Conservation (phyloP, 2,888 invertebrate genomes). For the Tridacna crocea region DNA sequence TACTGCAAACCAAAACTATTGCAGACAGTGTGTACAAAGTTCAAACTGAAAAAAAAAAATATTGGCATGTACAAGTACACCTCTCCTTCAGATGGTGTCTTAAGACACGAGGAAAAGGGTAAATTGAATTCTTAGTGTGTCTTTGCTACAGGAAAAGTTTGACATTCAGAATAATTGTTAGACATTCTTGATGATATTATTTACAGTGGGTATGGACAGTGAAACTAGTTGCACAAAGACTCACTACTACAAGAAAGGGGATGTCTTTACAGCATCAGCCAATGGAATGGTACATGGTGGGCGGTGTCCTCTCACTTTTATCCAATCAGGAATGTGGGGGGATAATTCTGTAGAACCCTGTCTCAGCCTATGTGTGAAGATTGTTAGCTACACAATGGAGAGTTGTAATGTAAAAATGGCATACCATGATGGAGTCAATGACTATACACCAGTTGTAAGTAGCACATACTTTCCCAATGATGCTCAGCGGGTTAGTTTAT, state of each 20-base stretch:
- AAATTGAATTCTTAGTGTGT: no score
- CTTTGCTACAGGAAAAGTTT: no score
- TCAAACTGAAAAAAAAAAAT: no score
- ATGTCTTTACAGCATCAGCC: constrained; percentile 60
- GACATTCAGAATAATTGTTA: no score
- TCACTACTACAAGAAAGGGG: constrained; percentile 64
- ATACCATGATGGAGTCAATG: constrained; percentile 68
- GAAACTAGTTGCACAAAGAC: constrained; percentile 60
- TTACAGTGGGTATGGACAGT: constrained; percentile 64
- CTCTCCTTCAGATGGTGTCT: no score
- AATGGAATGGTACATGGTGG: constrained; percentile 54
- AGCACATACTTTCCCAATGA: no score
- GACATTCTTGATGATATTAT: no score
- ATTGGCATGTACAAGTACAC: no score
- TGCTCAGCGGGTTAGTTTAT: no score
- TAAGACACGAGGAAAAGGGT: no score
- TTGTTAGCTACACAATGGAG: constrained; percentile 61
- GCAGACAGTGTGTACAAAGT: no score
- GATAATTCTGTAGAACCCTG: constrained; percentile 57
- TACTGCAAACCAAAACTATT: no score
- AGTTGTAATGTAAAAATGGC: constrained; percentile 66
- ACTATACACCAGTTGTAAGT: constrained; percentile 63
- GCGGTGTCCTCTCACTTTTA: constrained; percentile 64
- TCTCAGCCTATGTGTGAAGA: constrained; percentile 65
- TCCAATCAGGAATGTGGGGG: constrained; percentile 55